Evolutionary conservation across 1,140 invertebrate genomes (phyloP).

Genomic region (Battus philenor): DNA sequence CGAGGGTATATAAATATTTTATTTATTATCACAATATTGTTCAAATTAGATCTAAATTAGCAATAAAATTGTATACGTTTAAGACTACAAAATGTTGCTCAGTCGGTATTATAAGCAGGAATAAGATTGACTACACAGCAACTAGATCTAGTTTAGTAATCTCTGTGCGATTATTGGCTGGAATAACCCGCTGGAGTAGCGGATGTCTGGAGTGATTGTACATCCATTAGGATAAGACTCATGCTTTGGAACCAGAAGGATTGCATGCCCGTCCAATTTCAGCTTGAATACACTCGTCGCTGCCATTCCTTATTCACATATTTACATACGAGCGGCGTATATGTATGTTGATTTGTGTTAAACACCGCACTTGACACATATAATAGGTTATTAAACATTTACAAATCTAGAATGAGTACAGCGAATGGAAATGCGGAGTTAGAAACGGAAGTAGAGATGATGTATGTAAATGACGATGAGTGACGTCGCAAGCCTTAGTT

Average conservation of each 20-base stretch:
- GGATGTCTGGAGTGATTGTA: constrained; percentile 29
- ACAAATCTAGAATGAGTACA: constrained; percentile 25
- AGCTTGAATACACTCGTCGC: constrained; percentile 69
- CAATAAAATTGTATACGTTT: no score
- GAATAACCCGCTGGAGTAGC: constrained; percentile 47
- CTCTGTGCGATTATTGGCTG: constrained; percentile 61
- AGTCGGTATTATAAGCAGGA: constrained; percentile 14
- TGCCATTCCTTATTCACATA: no score
- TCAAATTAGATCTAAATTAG: no score
- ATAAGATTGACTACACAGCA: constrained; percentile 27
- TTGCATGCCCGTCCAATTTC: constrained; percentile 68
- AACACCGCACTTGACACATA: no score
- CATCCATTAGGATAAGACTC: constrained; percentile 27
- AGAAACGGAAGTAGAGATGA: constrained; percentile 29
- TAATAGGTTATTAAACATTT: neutral
- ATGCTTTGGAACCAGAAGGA: constrained; percentile 35
- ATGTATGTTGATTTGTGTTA: no score
- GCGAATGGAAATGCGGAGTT: constrained; percentile 26
- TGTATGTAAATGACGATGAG: constrained; percentile 22
- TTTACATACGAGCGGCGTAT: no score
- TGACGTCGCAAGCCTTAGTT: constrained; percentile 22
- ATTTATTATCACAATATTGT: no score
- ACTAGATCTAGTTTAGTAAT: constrained; percentile 43
- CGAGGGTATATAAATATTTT: no score
- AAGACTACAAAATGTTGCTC: no score